Evolutionary conservation across 2,113 vertebrate species (phyloP), one percentile per base, ranked within the genome.

Genomic region (Colaptes auratus): DNA sequence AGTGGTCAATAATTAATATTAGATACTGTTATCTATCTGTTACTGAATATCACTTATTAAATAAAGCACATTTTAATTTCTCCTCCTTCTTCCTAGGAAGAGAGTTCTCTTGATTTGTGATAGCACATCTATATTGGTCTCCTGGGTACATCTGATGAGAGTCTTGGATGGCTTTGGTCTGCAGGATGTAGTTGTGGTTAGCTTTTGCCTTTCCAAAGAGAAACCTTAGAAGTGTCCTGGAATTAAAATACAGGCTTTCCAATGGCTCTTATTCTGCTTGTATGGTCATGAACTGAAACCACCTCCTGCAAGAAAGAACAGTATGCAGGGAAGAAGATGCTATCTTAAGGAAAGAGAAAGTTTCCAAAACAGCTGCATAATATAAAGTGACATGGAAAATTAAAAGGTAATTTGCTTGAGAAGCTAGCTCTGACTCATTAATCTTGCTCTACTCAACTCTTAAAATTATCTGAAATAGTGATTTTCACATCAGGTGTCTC

Each of bases 321-420:
- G 56, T 53, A 31, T 36, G 59, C 36, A 56, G 65, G 75, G 85
- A 78, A 89, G 70, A 92, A 75, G 84, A 71, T 90, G 84, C 56
- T 65, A 42, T 82, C 65, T 73, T 77, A 70, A 84, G 70, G 70
- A 76, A 91, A 82, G 58, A 77, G 16, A 65, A 82, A 66, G 46
- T 88, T 96, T 95, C 78, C 79, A 60, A 67, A 76, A 53, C 17
- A 80, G 44, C 63, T 93, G 61, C 42, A 23, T 95, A 89, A 88
- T 82, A 77, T 25, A 46, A 88, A 91, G 46, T 78, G 36, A 85
- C 58, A 61, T 35, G 55, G 81, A 92, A 94, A 84, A 91, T 84
- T 53, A 92, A 71, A 81, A 76, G 60, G 44, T 89, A 56, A 75
- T 94, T 93, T 83, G 30, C 50, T 48, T 74, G n/a, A 36, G 23